phyloP scores from a whole-genome alignment of 2,888 invertebrate genomes.

The Acrocyrtus sp. region DNA sequence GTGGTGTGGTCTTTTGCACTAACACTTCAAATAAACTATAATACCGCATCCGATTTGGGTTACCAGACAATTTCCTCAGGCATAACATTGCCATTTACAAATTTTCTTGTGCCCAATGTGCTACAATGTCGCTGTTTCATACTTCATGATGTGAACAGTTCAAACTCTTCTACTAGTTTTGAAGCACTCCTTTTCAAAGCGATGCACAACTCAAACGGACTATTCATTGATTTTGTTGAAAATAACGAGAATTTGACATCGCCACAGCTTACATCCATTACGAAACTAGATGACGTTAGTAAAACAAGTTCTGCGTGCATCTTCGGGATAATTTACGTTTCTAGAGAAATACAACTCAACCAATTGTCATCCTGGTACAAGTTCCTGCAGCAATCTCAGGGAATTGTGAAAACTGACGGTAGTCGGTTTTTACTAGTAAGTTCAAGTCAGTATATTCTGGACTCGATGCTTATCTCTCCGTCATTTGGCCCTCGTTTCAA shows the following conservation, averaged over 20 bases:
- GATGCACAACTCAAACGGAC: background rate
- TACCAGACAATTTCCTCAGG: too few species aligned
- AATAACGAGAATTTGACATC: background rate
- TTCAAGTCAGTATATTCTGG: background rate
- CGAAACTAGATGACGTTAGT: slow-evolving; percentile 4
- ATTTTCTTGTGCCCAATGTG: background rate
- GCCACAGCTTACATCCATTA: background rate
- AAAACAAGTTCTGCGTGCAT: slow-evolving; percentile 16
- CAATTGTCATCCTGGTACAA: background rate
- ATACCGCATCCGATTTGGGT: too few species aligned
- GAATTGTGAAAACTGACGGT: slow-evolving; percentile 43
- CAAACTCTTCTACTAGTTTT: background rate
- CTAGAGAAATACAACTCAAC: background rate
- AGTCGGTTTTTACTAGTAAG: slow-evolving; percentile 46
- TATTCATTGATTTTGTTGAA: background rate
- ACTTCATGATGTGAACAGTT: background rate
- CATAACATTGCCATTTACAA: background rate
- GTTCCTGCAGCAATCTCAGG: slow-evolving; percentile 7
- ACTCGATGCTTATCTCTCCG: slow-evolving; percentile 21
- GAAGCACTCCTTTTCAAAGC: background rate
- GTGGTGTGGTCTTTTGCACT: too few species aligned
- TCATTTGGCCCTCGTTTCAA: slow-evolving; percentile 36
- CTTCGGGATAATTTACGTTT: slow-evolving; percentile 6
- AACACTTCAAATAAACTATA: too few species aligned
- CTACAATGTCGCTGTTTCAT: background rate